Evolutionary conservation across 2,113 vertebrate species (phyloP), one percentile per base, ranked within the genome.

Genomic region (Lontra canadensis): DNA sequence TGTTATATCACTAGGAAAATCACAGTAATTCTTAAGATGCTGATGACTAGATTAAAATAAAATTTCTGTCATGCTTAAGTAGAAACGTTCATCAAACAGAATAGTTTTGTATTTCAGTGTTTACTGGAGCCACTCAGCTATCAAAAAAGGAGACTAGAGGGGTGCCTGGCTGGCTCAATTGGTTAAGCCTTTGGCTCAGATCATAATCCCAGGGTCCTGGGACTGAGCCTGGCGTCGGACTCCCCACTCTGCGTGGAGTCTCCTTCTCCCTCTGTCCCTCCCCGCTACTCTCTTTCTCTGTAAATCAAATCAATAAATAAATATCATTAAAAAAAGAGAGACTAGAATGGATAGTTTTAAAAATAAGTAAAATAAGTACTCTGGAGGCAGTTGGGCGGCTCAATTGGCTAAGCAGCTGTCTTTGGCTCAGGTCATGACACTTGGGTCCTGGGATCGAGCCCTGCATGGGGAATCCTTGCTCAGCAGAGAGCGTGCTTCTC

Each of bases 61-160:
- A 74, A 78, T 82, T 90, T 73, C 81, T 52, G n/a, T 44, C 42
- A 29, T 55, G 34, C 29, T 81, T 1, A 2, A 44, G 23, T 61
- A 93, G 81, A 95, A 84, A 9, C 31, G n/a, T 95, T 71, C 88
- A 13, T 52, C 79, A 67, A 92, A 39, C 7, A 61, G 44, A 92
- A 61, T 44, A 71, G 61, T 81, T 84, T 94, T 25, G 26, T 21
- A 42, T 83, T 83, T 79, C 17, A 47, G 4, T 87, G n/a, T 91
- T 93, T 85, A 57, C 78, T 81, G 29, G 90, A 80, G 36, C 55
- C 76, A 69, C 76, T 20, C 25, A 80, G n/a, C 55, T 81, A 34
- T 55, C 80, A 85, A n/a, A 95, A 61, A 78, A 34, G 29, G 57
- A 89, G 39, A 18, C 2, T 39, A 57, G 36, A 69, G 34, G 34